Evolutionary conservation across 2,888 invertebrate species (phyloP).

Genomic region (Trachelus troglodyta): DNA sequence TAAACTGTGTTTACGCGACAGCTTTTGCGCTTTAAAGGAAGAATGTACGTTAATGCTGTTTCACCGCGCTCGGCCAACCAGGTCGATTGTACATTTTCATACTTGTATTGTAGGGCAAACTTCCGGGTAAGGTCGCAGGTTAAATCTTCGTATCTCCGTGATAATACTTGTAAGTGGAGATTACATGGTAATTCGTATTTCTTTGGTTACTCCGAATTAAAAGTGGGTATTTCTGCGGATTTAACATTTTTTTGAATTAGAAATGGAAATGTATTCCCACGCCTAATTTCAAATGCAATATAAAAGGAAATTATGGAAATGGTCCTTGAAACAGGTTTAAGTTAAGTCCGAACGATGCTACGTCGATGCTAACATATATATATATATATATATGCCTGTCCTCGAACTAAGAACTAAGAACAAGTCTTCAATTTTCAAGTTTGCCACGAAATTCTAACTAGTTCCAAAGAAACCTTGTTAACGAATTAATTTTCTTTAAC

Average conservation of each 20-base stretch:
- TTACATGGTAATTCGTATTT: not conserved
- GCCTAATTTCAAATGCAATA: conserved; percentile 32
- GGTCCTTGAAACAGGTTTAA: not conserved
- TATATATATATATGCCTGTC: not conserved
- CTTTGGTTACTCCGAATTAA: conserved; percentile 19
- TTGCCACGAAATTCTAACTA: conserved; percentile 33
- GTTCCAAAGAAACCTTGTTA: conserved; percentile 41
- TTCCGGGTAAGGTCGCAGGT: not conserved
- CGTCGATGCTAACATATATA: conserved; percentile 5
- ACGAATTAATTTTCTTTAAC: conserved; percentile 39
- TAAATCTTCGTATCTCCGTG: not conserved
- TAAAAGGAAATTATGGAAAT: conserved; percentile 33
- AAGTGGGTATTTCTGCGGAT: conserved; percentile 14
- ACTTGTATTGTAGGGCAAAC: not conserved
- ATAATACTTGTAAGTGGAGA: not conserved
- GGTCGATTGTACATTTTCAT: not conserved
- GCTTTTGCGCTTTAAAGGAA: not conserved
- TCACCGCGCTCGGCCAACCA: not conserved
- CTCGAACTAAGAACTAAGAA: conserved; percentile 26
- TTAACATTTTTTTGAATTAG: conserved; percentile 34
- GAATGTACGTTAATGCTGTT: not conserved
- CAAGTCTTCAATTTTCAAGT: conserved; percentile 29
- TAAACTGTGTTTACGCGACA: not conserved
- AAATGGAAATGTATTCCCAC: conserved; percentile 30
- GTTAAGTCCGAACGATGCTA: not conserved